Conservation (phyloP, 2,888 invertebrate genomes). For the Enchytraeus crypticus region DNA sequence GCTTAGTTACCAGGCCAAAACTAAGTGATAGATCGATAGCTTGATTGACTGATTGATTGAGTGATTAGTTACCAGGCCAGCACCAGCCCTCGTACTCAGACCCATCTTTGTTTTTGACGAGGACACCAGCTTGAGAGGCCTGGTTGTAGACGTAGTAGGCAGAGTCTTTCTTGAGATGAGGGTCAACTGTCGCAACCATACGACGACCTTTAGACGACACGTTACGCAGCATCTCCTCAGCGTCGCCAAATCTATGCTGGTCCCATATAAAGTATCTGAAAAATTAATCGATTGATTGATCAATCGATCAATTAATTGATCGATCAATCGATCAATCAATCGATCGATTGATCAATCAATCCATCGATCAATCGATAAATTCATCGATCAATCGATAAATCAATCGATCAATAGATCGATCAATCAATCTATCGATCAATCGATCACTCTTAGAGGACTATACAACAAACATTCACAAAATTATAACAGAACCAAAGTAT, state of each 20-base stretch:
- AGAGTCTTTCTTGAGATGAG: slow-evolving; percentile 88
- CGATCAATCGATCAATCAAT: no score
- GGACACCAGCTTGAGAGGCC: slow-evolving; percentile 69
- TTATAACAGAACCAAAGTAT: not conserved
- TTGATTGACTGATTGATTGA: not conserved
- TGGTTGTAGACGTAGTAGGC: slow-evolving; percentile 68
- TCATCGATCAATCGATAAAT: no score
- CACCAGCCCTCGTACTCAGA: slow-evolving; percentile 98
- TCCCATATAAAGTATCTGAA: slow-evolving; percentile 95
- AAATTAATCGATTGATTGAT: no score
- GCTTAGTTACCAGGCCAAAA: no score
- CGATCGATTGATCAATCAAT: no score
- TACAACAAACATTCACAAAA: not conserved
- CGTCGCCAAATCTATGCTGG: slow-evolving; percentile 72
- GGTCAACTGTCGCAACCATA: slow-evolving; percentile 90
- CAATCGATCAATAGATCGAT: no score
- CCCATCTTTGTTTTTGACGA: slow-evolving; percentile 81
- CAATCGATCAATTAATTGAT: no score
- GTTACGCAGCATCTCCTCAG: slow-evolving; percentile 80
- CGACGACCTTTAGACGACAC: slow-evolving; percentile 80
- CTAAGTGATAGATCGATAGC: no score
- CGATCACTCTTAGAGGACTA: not conserved
- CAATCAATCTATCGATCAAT: no score
- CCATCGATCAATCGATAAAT: no score
- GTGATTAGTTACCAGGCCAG: slow-evolving; percentile 70